phyloP scores from a whole-genome alignment of 2,888 invertebrate species.

The Tenthredo notha region DNA sequence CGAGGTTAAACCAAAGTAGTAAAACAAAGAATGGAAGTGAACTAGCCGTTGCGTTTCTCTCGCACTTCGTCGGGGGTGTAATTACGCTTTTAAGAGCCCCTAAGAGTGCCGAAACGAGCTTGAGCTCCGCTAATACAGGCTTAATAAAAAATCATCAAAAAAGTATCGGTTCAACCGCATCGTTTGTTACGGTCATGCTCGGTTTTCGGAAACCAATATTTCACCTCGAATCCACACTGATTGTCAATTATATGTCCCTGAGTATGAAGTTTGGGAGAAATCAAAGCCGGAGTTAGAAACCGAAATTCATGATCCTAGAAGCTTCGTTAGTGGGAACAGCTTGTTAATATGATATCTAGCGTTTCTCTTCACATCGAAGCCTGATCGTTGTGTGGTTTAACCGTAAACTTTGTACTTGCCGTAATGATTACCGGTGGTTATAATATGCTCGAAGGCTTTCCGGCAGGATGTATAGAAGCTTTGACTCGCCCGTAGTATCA shows the following conservation, averaged over 20 bases:
- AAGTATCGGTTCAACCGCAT: neutral
- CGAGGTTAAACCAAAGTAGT: constrained; percentile 5
- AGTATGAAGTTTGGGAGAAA: too few relatives aligned
- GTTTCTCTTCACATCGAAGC: neutral
- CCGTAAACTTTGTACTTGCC: neutral
- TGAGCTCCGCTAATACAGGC: neutral
- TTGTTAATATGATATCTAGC: neutral
- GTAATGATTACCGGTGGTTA: constrained; percentile 3
- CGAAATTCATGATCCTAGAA: neutral
- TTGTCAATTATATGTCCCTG: neutral
- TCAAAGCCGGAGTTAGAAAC: neutral
- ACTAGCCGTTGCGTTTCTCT: constrained; percentile 38
- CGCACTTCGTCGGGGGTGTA: constrained; percentile 21
- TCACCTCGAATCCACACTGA: neutral
- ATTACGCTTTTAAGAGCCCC: constrained; percentile 31
- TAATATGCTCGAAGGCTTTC: constrained; percentile 6
- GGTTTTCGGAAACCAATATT: neutral
- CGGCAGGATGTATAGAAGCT: neutral
- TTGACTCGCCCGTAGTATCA: neutral
- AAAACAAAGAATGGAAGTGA: constrained; percentile 14
- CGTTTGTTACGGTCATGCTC: neutral
- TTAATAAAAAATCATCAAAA: neutral
- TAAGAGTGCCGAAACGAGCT: neutral
- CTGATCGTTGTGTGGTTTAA: neutral
- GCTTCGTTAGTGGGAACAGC: neutral